Base-by-base conservation (phyloP, 2,888 invertebrate genomes). In the Trachelus troglodyta region DNA sequence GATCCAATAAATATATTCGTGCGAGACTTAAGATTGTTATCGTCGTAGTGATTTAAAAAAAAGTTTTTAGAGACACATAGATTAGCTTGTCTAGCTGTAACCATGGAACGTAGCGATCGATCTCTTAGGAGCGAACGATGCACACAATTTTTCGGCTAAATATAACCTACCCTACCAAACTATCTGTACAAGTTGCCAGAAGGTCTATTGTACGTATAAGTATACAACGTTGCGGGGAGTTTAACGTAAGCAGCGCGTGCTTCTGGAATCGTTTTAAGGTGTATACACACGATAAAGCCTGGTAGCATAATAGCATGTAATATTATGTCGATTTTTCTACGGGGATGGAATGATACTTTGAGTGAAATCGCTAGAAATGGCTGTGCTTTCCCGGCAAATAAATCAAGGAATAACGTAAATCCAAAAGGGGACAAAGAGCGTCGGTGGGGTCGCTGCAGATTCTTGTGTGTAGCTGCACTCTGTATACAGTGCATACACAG, bases 331-430 rank as follows among this genome's bases (percentile, higher is more conserved):
- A 35, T 74, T 34, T 30, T 74, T 34, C 34, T 33, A 74, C 15
- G 74, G 74, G 74, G 34, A 71, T 31, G 6, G 4, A 71, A 56
- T 23, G 23, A 56, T 56, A 56, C 23, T 56, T 56, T 23, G 9
- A 23, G 23, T 23, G 2, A 56, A 56, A 15, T 56, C 56, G 56
- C 23, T n/a, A 74, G 35, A 74, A 31, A 31, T 40, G 75, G 12
- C 34, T 35, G 30, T 30, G 12, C 75, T 34, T n/a, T 12, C 34
- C 30, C 15, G 33, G 31, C n/a, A 73, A 78, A 78, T 76, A 76
- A 78, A 78, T 78, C 78, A 37, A 69, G 73, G 71, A 78, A 78
- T 78, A 76, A 73, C 68, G 78, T 78, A 68, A 76, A 78, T 68
- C 78, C 78, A 34, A 69, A 56, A 34, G 35, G 30, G 74, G 30